Conservation (phyloP, 2,797 vertebrate genomes). For the Channa striata region DNA sequence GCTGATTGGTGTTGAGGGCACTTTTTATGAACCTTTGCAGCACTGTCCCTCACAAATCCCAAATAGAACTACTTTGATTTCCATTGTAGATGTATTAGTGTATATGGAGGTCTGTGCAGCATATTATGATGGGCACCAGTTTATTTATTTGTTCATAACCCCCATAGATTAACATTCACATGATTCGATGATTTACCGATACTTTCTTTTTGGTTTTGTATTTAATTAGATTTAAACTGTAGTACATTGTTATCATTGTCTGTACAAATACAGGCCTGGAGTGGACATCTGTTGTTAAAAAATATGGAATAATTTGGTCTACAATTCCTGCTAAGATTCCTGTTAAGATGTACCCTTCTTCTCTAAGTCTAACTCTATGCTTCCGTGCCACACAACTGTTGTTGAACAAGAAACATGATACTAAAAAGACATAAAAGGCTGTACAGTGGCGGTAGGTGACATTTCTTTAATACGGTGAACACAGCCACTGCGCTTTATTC, state of each 20-base stretch:
- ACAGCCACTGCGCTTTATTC: slow-evolving; percentile 16
- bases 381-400: not conserved
- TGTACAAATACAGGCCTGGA: too few relatives aligned
- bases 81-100: too few relatives aligned
- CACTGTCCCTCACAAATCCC: not conserved
- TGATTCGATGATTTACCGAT: not conserved
- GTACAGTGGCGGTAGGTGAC: not conserved
- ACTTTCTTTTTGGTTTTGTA: not conserved
- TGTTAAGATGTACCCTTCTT: not conserved
- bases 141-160: too few relatives aligned
- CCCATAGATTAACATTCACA: not conserved
- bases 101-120: too few relatives aligned
- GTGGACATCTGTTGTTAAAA: too few relatives aligned
- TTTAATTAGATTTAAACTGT: not conserved
- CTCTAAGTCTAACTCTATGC: not conserved
- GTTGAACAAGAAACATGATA: not conserved
- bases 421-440: slow-evolving; percentile 23
- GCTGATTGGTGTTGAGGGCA: not conserved
- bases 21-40: not conserved
- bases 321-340: slow-evolving; percentile 9
- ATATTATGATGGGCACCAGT: too few relatives aligned
- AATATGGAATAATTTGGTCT: slow-evolving; percentile 2
- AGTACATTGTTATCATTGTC: too few relatives aligned
- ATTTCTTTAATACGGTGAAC: slow-evolving; percentile 25
- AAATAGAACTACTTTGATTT: not conserved